Evolutionary conservation across 1,140 invertebrate species (phyloP).

Genomic region (Hydropsyche tenuis): DNA sequence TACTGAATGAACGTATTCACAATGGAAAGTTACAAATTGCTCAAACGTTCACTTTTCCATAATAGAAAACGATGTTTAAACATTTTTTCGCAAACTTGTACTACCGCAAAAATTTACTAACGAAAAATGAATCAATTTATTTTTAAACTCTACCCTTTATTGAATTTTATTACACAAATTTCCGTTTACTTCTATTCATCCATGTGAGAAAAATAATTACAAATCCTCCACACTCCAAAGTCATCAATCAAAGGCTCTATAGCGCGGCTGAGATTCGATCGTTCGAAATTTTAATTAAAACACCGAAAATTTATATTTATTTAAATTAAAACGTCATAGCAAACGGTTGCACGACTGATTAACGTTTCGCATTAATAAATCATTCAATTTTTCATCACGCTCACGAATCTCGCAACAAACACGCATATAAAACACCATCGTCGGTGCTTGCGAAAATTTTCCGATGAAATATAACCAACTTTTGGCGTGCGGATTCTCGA

Average conservation of each 20-base stretch:
- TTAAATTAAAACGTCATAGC: conserved; percentile 30
- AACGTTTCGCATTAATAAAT: conserved; percentile 24
- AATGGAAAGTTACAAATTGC: no score
- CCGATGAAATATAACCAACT: no score
- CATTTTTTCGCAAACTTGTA: no score
- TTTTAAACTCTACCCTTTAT: no score
- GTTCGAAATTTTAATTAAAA: conserved; percentile 28
- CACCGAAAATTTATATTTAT: conserved; percentile 30
- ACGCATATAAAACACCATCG: background rate
- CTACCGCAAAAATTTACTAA: no score
- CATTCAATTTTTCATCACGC: conserved; percentile 23
- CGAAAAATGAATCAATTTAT: no score
- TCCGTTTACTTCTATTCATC: background rate
- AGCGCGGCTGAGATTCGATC: background rate
- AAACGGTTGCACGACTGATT: conserved; percentile 31
- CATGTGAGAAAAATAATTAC: conserved; percentile 3
- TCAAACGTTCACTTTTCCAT: no score
- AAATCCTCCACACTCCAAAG: background rate
- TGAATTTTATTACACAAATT: no score
- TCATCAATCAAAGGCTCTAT: conserved; percentile 28
- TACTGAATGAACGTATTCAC: no score
- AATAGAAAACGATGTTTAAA: no score
- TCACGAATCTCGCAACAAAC: background rate
- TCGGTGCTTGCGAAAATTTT: background rate
- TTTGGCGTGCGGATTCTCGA: conserved; percentile 4